phyloP scores from a whole-genome alignment of 1,140 invertebrate genomes.

The Lethocerus indicus region DNA sequence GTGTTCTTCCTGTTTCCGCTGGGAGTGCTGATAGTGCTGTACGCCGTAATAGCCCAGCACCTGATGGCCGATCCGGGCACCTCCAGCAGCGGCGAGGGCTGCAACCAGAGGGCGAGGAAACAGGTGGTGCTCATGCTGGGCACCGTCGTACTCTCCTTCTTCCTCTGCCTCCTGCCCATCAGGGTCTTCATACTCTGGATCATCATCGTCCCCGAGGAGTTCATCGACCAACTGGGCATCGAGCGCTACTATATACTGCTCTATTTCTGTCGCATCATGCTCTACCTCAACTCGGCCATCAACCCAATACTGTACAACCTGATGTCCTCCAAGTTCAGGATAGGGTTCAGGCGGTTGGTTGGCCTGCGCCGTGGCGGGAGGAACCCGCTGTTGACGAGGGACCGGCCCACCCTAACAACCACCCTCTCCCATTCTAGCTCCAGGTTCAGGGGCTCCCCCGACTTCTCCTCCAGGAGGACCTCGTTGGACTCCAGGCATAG shows the following conservation, averaged over 20 bases:
- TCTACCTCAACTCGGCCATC: conserved; percentile 68
- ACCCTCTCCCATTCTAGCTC: conserved; percentile 16
- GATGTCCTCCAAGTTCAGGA: conserved; percentile 72
- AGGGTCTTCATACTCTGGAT: conserved; percentile 68
- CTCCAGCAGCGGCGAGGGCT: conserved; percentile 37
- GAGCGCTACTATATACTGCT: conserved; percentile 62
- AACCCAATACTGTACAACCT: conserved; percentile 71
- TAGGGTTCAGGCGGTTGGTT: conserved; percentile 50
- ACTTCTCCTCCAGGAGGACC: conserved; percentile 15
- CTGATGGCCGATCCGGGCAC: conserved; percentile 44
- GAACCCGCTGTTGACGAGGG: conserved; percentile 11
- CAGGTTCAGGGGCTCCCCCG: conserved; percentile 12
- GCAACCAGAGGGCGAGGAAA: conserved; percentile 32
- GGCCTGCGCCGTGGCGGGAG: conserved; percentile 19
- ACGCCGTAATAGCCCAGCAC: conserved; percentile 56
- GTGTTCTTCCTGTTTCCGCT: conserved; percentile 63
- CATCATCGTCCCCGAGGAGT: conserved; percentile 40
- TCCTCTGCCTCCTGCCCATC: conserved; percentile 71
- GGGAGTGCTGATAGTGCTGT: conserved; percentile 53
- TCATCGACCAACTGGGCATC: conserved; percentile 37
- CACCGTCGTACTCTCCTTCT: conserved; percentile 69
- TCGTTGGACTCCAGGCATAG: conserved; percentile 22
- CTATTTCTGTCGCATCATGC: conserved; percentile 68
- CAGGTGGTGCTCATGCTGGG: conserved; percentile 68
- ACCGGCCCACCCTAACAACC: conserved; percentile 17